phyloP scores from a whole-genome alignment of 1,140 invertebrate genomes.

The Apis florea region DNA sequence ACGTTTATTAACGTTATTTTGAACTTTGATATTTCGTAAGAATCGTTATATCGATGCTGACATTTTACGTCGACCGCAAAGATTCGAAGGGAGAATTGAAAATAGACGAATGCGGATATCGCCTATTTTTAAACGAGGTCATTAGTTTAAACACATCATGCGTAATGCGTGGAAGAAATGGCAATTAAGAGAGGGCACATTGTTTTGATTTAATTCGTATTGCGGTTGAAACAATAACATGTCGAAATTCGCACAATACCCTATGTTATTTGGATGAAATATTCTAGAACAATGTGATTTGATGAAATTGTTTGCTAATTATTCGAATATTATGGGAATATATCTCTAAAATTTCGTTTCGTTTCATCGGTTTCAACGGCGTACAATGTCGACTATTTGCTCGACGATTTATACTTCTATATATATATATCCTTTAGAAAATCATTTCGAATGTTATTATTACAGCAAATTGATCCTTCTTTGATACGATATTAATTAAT shows the following conservation, averaged over 20 bases:
- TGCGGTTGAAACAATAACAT: conserved; percentile 12
- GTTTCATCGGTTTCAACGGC: no score
- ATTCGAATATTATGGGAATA: no score
- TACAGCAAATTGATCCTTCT: no score
- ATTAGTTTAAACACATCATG: conserved; percentile 5
- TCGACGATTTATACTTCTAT: no score
- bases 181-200: conserved; percentile 22
- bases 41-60: no score
- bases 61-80: background rate
- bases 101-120: background rate
- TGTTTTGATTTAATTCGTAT: conserved; percentile 35
- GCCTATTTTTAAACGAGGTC: background rate
- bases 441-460: no score
- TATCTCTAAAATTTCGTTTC: no score
- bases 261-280: background rate
- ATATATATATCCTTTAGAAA: no score
- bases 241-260: conserved; percentile 10
- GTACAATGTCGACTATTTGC: no score
- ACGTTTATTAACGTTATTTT: no score
- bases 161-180: conserved; percentile 18
- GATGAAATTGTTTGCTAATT: background rate
- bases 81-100: background rate
- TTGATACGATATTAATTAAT: no score
- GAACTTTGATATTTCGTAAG: background rate
- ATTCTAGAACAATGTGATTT: background rate